Conservation (phyloP, 2,888 invertebrate species). For the Acanthosepion esculentum region DNA sequence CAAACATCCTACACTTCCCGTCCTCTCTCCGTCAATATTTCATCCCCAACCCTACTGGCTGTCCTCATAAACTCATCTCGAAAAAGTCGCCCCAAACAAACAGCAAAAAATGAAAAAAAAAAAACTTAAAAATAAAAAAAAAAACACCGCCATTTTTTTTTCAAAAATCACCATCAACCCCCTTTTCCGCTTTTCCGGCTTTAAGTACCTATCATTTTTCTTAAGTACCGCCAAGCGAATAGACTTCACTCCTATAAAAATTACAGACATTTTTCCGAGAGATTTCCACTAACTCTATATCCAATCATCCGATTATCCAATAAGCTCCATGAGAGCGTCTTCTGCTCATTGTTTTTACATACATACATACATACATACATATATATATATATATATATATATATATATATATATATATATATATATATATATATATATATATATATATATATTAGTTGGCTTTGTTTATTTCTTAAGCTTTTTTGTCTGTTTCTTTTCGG, state of each 20-base stretch:
- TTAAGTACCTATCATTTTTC: slow-evolving; percentile 5
- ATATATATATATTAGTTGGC: neutral
- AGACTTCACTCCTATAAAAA: neutral
- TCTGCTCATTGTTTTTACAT: neutral
- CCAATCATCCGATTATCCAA: neutral
- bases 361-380: no score
- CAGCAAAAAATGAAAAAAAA: no score
- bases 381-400: no score
- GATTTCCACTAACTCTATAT: neutral
- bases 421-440: neutral
- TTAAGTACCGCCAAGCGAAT: neutral
- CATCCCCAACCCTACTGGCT: neutral
- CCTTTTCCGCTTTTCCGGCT: neutral
- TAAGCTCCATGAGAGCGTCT: neutral
- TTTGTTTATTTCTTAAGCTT: neutral
- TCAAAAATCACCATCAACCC: no score
- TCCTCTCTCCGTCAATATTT: neutral
- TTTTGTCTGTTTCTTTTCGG: neutral
- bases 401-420: neutral
- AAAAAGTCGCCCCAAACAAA: no score
- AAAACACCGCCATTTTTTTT: neutral
- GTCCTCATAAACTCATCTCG: no score
- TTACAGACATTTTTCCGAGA: neutral
- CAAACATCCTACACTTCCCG: neutral
- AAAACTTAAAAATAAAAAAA: neutral